Percentiles rank a stretch among this genome's conserved stretches.
Evolutionary conservation across 2,113 vertebrate genomes (phyloP).

Genomic region (Furnarius figulus): DNA sequence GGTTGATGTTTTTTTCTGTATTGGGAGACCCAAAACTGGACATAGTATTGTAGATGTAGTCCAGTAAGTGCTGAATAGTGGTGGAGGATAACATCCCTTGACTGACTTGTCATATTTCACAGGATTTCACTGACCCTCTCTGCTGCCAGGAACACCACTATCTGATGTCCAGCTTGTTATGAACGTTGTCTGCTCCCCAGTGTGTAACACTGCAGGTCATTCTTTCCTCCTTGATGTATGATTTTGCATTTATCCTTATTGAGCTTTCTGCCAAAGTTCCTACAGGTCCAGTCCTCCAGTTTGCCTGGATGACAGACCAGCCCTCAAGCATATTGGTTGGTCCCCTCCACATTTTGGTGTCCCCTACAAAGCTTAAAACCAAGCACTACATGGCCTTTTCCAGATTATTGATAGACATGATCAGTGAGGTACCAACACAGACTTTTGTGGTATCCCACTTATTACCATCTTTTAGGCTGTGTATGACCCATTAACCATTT

Average conservation of each 20-base stretch:
- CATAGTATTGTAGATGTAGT: background rate
- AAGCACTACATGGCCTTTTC: background rate
- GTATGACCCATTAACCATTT: background rate
- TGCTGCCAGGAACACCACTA: background rate
- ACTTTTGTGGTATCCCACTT: background rate
- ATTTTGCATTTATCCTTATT: background rate
- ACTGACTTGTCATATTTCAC: background rate
- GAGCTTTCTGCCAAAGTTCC: background rate
- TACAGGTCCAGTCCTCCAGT: background rate
- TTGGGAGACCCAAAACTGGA: background rate
- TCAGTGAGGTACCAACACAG: background rate
- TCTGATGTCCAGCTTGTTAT: background rate
- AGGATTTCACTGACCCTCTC: background rate
- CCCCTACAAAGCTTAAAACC: background rate
- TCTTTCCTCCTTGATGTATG: background rate
- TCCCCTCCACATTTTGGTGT: background rate
- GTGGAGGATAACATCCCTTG: background rate
- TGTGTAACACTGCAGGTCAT: background rate
- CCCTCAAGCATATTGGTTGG: background rate
- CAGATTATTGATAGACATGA: background rate
- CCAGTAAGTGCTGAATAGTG: background rate
- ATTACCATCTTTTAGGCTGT: background rate
- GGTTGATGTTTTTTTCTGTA: background rate
- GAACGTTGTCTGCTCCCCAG: background rate
- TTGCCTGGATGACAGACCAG: background rate